phyloP scores from a whole-genome alignment of 2,888 invertebrate genomes.

The Lasius platythorax region DNA sequence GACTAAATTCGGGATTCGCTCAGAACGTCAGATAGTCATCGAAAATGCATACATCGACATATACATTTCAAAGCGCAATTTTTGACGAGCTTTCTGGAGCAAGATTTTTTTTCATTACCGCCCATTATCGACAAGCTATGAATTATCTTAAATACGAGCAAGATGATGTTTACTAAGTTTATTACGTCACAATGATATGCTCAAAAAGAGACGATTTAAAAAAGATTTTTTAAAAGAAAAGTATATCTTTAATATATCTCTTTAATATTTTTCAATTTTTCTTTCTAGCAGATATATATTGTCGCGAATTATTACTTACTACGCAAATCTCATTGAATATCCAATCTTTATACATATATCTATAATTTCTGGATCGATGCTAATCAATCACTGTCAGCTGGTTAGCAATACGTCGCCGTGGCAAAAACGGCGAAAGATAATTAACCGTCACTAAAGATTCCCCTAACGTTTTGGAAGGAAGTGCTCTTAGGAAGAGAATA shows the following conservation, averaged over 20 bases:
- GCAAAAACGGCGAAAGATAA: conserved; percentile 33
- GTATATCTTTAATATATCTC: background rate
- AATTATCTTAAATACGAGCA: conserved; percentile 3
- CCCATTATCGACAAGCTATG: conserved; percentile 3
- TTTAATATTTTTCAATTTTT: background rate
- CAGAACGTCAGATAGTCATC: conserved; percentile 25
- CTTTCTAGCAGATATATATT: background rate
- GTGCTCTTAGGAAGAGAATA: background rate
- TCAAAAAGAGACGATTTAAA: background rate
- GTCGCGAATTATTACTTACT: conserved; percentile 2
- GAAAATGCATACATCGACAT: background rate
- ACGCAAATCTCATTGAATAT: conserved; percentile 17
- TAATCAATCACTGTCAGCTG: conserved; percentile 36
- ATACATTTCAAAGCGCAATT: background rate
- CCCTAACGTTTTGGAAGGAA: background rate
- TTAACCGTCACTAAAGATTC: conserved; percentile 8
- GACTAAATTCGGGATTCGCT: conserved; percentile 9
- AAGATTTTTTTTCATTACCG: background rate
- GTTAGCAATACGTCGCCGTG: background rate
- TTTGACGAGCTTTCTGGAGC: background rate
- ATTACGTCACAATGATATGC: background rate
- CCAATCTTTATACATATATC: conserved; percentile 11
- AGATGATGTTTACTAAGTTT: background rate
- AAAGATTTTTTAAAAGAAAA: background rate
- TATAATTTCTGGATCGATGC: conserved; percentile 7